Evolutionary conservation across 1,140 invertebrate species (phyloP), one percentile per base, ranked within the genome.

Genomic region (Drosophila burlai): DNA sequence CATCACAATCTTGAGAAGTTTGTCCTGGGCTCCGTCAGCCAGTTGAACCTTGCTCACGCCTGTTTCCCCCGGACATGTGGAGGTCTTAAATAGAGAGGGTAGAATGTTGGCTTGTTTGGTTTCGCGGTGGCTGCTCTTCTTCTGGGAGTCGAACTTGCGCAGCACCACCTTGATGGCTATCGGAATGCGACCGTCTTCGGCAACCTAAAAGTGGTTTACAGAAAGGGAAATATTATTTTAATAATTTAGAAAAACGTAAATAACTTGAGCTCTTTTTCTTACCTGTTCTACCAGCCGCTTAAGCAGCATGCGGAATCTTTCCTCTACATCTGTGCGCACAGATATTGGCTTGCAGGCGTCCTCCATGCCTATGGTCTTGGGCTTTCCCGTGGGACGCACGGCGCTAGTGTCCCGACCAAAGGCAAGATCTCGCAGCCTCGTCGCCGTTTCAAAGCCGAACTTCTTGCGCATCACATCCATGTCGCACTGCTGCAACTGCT

Each of bases 161-260:
- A 97, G 94, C 29, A 96, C 96, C 34, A 97, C 94, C 92, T 95
- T 96, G 62, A 97, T 94, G 38, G 96, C 95, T 72, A 95, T 94
- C 36, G 97, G 97, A 80, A 96, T 94, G 74, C 97, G 94, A 9
- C 96, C 96, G 93, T 97, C 96, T 83, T 97, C 96, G 46, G 94
- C 94, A 2, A 97, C 95, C 91, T 92, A 26, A 21, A 31, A 2
- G 21, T 7, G 18, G 43, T 21, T 43, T 8, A 10, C 9, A 43
- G 15, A 36, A 36, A 11, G 10, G 1, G 24, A 10, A 21, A 26
- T 36, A 36, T 36, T 36, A 36, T 36, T 36, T 31, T 3, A 18
- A n/a, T 38, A 26, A 13, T 11, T 34, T 7, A 43, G 5, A 21
- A 47, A 34, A 29, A 7, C 1, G 0, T 18, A 4, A n/a, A 26